phyloP scores from a whole-genome alignment of 2,888 invertebrate species.

The Conomelus anceps region DNA sequence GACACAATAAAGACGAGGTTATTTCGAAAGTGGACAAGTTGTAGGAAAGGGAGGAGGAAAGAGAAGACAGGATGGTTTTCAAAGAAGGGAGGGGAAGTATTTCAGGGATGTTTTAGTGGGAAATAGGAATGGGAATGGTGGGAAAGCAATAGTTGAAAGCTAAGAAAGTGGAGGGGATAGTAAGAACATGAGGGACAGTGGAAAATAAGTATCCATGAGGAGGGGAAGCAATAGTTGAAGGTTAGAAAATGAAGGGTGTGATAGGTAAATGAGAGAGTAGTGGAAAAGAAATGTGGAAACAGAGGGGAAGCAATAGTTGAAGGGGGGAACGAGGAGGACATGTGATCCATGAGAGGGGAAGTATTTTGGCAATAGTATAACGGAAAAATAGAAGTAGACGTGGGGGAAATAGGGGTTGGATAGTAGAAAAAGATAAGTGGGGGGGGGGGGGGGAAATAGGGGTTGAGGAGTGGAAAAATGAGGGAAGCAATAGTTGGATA shows the following conservation, averaged over 20 bases:
- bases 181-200: too few species aligned
- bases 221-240: background rate
- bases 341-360: too few species aligned
- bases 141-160: too few species aligned
- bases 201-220: too few species aligned
- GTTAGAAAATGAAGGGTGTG: too few species aligned
- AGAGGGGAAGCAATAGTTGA: too few species aligned
- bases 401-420: background rate
- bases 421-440: background rate
- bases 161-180: background rate
- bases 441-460: background rate
- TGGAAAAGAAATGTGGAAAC: too few species aligned
- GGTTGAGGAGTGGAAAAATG: background rate
- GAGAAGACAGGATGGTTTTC: background rate
- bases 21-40: background rate
- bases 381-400: too few species aligned
- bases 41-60: background rate
- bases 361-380: background rate
- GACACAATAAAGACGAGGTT: background rate
- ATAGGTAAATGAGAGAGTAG: background rate
- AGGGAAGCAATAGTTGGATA: background rate
- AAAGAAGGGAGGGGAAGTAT: too few species aligned
- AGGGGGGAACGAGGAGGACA: too few species aligned
- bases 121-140: too few species aligned
- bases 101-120: too few species aligned